A percentile compares a stretch with the other conserved stretches of the same genome.
Evolutionary conservation across 92 coral and sea anemone genomes (phyloP).

Genomic region (Virgularia gustaviana): DNA sequence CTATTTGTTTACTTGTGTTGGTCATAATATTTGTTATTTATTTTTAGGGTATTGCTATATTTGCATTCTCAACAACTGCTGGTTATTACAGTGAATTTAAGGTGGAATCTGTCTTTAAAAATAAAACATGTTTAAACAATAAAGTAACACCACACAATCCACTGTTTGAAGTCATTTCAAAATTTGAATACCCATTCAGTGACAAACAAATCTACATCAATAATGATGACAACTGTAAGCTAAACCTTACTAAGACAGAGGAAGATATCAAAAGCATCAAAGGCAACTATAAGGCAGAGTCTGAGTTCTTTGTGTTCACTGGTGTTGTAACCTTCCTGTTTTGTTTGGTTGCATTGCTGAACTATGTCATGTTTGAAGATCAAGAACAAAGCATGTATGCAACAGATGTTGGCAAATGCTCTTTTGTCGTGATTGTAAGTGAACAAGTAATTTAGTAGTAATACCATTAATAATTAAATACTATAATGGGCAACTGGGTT

Average conservation of each 20-base stretch:
- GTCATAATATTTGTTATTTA: neutral
- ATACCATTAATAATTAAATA: neutral
- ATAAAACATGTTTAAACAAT: neutral
- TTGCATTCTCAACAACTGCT: constrained; percentile 92
- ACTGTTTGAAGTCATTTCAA: constrained; percentile 27
- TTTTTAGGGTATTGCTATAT: constrained; percentile 78
- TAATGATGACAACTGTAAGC: too few species aligned
- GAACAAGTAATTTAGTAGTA: too few species aligned
- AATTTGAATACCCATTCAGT: constrained; percentile 71
- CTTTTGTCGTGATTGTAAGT: constrained; percentile 90
- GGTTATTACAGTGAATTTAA: constrained; percentile 61
- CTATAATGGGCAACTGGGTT: neutral
- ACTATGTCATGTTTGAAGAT: constrained; percentile 68
- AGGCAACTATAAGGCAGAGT: constrained; percentile 62
- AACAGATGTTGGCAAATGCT: constrained; percentile 74
- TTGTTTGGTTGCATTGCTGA: constrained; percentile 55
- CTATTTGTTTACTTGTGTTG: too few species aligned
- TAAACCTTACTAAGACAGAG: neutral
- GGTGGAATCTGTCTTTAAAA: constrained; percentile 12
- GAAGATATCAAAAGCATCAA: neutral
- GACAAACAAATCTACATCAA: constrained; percentile 14
- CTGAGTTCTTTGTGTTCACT: constrained; percentile 87
- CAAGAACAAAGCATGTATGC: constrained; percentile 73
- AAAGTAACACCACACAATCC: too few species aligned
- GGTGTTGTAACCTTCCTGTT: constrained; percentile 79